phyloP scores from a whole-genome alignment of 2,113 vertebrate genomes.

The Oryctolagus cuniculus region DNA sequence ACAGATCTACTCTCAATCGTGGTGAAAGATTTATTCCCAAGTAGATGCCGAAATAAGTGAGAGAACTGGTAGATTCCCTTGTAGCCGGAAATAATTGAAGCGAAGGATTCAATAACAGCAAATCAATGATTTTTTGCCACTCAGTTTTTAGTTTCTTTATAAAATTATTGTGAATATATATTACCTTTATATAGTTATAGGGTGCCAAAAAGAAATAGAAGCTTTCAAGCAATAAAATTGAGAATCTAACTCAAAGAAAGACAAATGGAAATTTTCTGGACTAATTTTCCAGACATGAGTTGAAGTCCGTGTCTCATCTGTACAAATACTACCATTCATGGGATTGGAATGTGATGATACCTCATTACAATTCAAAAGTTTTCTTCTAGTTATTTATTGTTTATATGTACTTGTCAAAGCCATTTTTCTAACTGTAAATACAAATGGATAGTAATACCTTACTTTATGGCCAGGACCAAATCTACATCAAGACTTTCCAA shows the following conservation, averaged over 20 bases:
- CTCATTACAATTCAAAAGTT: background rate
- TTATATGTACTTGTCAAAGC: background rate
- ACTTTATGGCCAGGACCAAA: background rate
- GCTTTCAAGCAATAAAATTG: background rate
- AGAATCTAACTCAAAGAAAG: background rate
- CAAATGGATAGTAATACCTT: background rate
- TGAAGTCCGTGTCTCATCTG: background rate
- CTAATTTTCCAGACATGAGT: background rate
- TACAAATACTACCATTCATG: background rate
- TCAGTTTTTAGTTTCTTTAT: background rate
- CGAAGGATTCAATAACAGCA: background rate
- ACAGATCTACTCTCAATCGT: background rate
- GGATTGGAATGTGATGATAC: background rate
- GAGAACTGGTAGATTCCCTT: background rate
- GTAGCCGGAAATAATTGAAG: background rate
- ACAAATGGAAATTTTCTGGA: background rate
- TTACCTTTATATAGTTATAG: background rate
- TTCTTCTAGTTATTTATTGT: background rate
- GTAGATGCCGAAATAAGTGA: background rate
- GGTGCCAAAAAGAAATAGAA: background rate
- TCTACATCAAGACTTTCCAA: background rate
- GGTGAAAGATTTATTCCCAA: background rate
- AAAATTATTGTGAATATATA: background rate
- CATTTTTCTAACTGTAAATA: background rate
- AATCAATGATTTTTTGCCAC: background rate